These are phyloP conservation scores for Cremastobaeus sp. DNA, from an alignment of 2,888 invertebrate genomes.

Conservation along the genomic window DNA sequence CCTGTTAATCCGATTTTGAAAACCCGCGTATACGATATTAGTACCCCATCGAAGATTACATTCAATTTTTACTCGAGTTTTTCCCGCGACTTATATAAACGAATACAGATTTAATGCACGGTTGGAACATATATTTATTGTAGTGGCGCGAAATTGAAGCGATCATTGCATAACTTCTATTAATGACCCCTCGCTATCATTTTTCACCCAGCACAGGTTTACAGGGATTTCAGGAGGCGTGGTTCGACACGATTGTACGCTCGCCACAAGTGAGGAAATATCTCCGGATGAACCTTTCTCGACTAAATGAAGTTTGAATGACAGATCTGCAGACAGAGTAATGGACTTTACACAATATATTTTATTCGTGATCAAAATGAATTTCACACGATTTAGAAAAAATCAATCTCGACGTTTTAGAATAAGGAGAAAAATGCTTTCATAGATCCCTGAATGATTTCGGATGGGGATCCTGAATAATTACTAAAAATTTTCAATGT, in stretches of 20 bases:
- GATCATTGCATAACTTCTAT: too few species aligned
- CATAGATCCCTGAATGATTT: background rate
- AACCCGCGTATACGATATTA: background rate
- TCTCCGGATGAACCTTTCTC: background rate
- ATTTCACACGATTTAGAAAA: background rate
- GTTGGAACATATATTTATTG: too few species aligned
- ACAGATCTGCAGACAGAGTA: background rate
- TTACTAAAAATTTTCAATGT: too few species aligned
- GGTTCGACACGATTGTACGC: background rate
- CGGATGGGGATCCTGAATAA: too few species aligned
- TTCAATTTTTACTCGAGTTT: too few species aligned
- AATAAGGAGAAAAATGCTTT: background rate
- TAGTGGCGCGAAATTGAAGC: too few species aligned
- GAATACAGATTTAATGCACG: too few species aligned
- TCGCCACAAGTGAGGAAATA: constrained; percentile 1
- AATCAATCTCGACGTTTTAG: background rate
- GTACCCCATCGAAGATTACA: too few species aligned
- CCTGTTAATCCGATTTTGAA: background rate
- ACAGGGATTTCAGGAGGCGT: too few species aligned
- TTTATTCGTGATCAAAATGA: background rate
- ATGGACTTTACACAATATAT: background rate
- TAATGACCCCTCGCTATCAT: too few species aligned
- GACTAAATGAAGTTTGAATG: background rate
- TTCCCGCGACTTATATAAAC: too few species aligned
- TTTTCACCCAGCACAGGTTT: too few species aligned